These are phyloP conservation scores for Poecilia picta DNA, from an alignment of 2,797 vertebrate genomes.

Conservation along the genomic window DNA sequence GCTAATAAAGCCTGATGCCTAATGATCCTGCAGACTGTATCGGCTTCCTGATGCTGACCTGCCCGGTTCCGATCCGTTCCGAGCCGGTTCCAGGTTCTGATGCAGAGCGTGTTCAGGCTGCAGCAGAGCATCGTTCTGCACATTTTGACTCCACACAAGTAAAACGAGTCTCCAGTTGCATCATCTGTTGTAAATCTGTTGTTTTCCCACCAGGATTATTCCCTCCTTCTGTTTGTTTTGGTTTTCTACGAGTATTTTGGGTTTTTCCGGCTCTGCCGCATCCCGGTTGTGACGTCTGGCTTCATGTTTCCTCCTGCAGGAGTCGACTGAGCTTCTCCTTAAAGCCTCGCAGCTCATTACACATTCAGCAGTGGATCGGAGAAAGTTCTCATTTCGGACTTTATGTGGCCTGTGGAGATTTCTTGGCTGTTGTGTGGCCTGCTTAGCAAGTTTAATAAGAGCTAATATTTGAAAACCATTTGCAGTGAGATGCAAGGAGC, in stretches of 20 bases:
- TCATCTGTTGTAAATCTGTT: not conserved
- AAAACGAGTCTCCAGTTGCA: not conserved
- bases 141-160: not conserved
- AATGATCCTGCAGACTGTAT: not conserved
- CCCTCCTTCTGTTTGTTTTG: not conserved
- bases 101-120: not conserved
- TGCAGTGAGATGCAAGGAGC: constrained; percentile 37
- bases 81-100: not conserved
- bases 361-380: constrained; percentile 13
- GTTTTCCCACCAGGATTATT: not conserved
- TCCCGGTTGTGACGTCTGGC: not conserved
- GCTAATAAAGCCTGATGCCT: no score
- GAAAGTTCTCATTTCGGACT: constrained; percentile 19
- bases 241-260: no score
- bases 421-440: constrained; percentile 24
- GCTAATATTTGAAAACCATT: constrained; percentile 49
- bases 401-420: constrained; percentile 24
- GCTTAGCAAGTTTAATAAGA: constrained; percentile 58
- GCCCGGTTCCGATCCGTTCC: not conserved
- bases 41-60: not conserved
- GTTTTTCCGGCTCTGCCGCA: no score
- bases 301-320: not conserved
- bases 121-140: not conserved
- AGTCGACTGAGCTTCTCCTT: not conserved
- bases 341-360: constrained; percentile 14